Conservation (phyloP, 2,797 vertebrate species). For the Selene dorsalis region DNA sequence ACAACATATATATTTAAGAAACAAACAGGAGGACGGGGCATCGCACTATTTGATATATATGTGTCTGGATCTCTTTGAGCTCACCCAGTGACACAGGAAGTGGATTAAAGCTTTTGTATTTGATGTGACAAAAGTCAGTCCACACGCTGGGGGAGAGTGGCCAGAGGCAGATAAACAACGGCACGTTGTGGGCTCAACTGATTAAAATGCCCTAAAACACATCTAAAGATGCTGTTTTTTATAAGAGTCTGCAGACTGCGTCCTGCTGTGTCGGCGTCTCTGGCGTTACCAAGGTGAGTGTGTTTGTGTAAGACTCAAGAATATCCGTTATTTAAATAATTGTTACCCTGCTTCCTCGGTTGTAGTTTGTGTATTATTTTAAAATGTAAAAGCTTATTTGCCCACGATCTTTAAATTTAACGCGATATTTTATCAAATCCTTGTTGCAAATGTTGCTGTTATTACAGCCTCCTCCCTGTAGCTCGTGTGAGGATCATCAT, state of each 20-base stretch:
- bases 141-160: background rate
- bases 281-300: slow-evolving; percentile 58
- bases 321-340: background rate
- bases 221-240: slow-evolving; percentile 53
- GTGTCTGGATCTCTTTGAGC: background rate
- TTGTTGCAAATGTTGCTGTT: background rate
- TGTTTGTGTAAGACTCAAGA: background rate
- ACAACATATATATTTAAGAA: no score
- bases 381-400: fast-evolving
- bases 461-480: background rate
- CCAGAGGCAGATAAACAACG: slow-evolving; percentile 1
- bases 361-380: background rate
- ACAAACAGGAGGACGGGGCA: no score
- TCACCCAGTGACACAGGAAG: slow-evolving; percentile 58
- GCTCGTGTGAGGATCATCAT: slow-evolving; percentile 78
- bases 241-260: slow-evolving; percentile 50
- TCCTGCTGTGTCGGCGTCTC: slow-evolving; percentile 25
- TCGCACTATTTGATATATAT: fast-evolving
- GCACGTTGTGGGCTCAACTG: background rate
- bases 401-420: background rate
- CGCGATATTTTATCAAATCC: background rate
- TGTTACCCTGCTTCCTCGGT: background rate
- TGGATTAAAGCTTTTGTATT: slow-evolving; percentile 37
- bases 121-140: slow-evolving; percentile 19
- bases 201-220: slow-evolving; percentile 33